Conservation (phyloP, 1,140 invertebrate species). For the Zaprionus camerounensis region DNA sequence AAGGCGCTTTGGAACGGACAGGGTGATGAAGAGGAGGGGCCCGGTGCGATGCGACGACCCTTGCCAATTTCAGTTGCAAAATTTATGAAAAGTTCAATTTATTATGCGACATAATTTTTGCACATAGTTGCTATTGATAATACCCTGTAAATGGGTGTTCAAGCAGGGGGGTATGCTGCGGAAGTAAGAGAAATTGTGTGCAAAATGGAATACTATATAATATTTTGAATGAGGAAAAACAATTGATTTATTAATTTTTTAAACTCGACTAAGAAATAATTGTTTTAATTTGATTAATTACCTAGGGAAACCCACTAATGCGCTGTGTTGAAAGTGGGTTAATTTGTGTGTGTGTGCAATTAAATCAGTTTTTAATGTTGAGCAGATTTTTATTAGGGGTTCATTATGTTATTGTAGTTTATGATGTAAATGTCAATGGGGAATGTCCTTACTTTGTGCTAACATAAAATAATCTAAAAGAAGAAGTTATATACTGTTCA, state of each 20-base stretch:
- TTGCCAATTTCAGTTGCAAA: conserved; percentile 74
- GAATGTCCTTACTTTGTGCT: too few species aligned
- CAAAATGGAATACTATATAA: too few species aligned
- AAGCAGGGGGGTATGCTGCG: neutral
- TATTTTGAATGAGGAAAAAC: too few species aligned
- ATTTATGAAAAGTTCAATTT: conserved; percentile 83
- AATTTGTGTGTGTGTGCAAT: neutral
- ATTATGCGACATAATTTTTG: conserved; percentile 73
- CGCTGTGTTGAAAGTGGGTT: too few species aligned
- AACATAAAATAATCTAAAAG: too few species aligned
- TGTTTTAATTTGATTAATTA: neutral
- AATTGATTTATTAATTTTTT: too few species aligned
- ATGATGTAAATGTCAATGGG: too few species aligned
- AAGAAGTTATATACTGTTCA: too few species aligned
- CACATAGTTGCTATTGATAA: conserved; percentile 56
- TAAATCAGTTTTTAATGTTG: neutral
- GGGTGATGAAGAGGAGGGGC: neutral
- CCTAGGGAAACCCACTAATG: neutral
- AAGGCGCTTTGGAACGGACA: neutral
- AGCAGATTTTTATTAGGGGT: neutral
- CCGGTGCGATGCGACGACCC: conserved; percentile 19
- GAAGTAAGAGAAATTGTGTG: too few species aligned
- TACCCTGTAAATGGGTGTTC: neutral
- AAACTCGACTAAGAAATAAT: neutral
- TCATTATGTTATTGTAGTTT: neutral